Evolutionary conservation across 2,113 vertebrate genomes (phyloP), one percentile per base, ranked within the genome.

Genomic region (Hippocampus comes): DNA sequence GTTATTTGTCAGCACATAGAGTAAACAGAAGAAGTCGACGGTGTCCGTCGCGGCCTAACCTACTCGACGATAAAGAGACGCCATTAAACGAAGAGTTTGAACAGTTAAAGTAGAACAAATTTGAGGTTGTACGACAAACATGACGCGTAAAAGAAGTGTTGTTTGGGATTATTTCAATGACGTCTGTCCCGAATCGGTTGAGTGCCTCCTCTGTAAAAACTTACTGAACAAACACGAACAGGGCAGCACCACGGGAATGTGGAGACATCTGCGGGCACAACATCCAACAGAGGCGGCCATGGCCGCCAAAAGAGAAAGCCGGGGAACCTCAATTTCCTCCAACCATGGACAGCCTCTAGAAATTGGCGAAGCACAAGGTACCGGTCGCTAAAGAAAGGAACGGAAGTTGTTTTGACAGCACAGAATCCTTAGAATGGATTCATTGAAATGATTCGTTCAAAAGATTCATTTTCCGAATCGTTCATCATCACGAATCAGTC

Each of bases 91-190:
- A 27, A 15, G 14, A 9, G 15, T 48, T 66, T 9, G 42, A 43
- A 43, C 63, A 43, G n/a, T 43, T 6, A 12, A 14, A 43, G 14
- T 5, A 15, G 4, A 65, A 17, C n/a, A 27, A 3, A 48, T 27
- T 48, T 48, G 3, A 23, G 14, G 7, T 9, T 9, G 7, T 66
- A n/a, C n/a, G n/a, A 48, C 20, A 72, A 66, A 67, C 56, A 87
- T 79, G 79, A 77, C 73, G 56, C 82, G 85, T 21, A 87, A 65
- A 43, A 78, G 82, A 57, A 89, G 88, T 68, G 63, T 85, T 8
- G 88, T 88, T 0, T 91, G 88, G 88, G 61, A 76, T 6, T 88
- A 82, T 66, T 91, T 88, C 46, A 82, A 80, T 70, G 42, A 70
- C 1, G 64, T 78, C 12, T 78, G 86, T 66, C 59, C 80, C 0